Percentiles rank a stretch among this genome's conserved stretches.
Evolutionary conservation across 2,113 vertebrate genomes (phyloP).

Genomic region (Telmatochromis brachygnathus): DNA sequence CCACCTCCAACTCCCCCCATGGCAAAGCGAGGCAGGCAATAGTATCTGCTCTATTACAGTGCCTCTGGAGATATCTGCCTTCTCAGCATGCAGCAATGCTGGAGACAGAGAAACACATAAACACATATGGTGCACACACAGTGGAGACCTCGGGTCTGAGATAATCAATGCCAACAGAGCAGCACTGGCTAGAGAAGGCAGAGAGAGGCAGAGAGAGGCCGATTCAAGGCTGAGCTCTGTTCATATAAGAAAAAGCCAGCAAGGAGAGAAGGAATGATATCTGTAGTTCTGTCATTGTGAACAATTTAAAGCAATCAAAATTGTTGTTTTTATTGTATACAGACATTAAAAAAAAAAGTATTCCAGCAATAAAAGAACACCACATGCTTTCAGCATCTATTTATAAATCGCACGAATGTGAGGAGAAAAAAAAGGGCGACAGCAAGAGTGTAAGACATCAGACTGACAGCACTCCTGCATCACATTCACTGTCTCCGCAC

Average conservation of each 20-base stretch:
- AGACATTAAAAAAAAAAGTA: background rate
- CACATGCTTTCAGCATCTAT: slow-evolving; percentile 3
- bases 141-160: slow-evolving; percentile 15
- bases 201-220: background rate
- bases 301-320: background rate
- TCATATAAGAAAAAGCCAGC: slow-evolving; percentile 26
- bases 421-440: background rate
- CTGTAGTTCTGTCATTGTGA: background rate
- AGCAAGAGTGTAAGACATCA: slow-evolving; percentile 28
- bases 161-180: slow-evolving; percentile 59
- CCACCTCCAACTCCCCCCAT: slow-evolving; percentile 35
- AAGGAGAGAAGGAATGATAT: background rate
- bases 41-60: slow-evolving; percentile 49
- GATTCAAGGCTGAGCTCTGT: slow-evolving; percentile 27
- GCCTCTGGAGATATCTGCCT: slow-evolving; percentile 58
- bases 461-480: slow-evolving; percentile 45
- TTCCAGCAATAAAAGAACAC: slow-evolving; percentile 6
- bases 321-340: background rate
- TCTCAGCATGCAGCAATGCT: slow-evolving; percentile 49
- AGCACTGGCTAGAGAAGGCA: slow-evolving; percentile 16
- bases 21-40: slow-evolving; percentile 42
- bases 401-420: slow-evolving; percentile 24
- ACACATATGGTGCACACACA: background rate
- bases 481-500: background rate
- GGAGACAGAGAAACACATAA: slow-evolving; percentile 23